These are phyloP conservation scores for Gadopsis bispinosus DNA, from an alignment of 2,797 vertebrate species.

Conservation along the genomic window DNA sequence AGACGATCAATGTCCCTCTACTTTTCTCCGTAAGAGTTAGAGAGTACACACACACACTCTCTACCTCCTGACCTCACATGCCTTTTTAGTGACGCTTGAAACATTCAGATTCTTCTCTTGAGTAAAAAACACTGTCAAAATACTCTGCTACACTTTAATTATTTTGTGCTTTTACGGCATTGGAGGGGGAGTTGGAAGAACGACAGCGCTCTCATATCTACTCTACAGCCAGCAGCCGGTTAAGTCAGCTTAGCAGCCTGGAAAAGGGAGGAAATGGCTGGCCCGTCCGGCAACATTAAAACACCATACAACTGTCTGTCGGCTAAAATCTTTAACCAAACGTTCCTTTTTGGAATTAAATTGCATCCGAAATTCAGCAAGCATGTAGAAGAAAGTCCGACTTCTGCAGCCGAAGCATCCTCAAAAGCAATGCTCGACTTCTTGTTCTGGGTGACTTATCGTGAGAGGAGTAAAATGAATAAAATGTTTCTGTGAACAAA, in stretches of 20 bases:
- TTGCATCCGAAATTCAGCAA: neutral
- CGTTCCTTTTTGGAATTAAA: neutral
- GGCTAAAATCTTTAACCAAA: neutral
- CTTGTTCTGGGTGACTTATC: conserved; percentile 16
- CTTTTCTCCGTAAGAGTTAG: neutral
- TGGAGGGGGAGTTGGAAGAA: no score
- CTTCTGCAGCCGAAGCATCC: neutral
- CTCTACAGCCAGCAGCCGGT: neutral
- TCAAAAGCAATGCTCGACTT: conserved; percentile 2
- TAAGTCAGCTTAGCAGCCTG: neutral
- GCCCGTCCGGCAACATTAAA: neutral
- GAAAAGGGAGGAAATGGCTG: no score
- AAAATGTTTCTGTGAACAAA: conserved; percentile 31
- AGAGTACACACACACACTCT: neutral
- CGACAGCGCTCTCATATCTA: no score
- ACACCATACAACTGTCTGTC: neutral
- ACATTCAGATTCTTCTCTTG: neutral
- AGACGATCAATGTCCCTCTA: conserved; percentile 12
- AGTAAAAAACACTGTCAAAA: neutral
- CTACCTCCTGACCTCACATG: neutral
- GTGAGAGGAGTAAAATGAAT: conserved; percentile 13
- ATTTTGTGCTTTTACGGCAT: no score
- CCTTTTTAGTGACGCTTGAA: neutral
- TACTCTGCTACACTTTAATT: no score
- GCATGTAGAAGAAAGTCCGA: conserved; percentile 4